Percentiles rank a stretch among this genome's conserved stretches.
phyloP scores from a whole-genome alignment of 2,888 invertebrate species.

The Phalera bucephala region DNA sequence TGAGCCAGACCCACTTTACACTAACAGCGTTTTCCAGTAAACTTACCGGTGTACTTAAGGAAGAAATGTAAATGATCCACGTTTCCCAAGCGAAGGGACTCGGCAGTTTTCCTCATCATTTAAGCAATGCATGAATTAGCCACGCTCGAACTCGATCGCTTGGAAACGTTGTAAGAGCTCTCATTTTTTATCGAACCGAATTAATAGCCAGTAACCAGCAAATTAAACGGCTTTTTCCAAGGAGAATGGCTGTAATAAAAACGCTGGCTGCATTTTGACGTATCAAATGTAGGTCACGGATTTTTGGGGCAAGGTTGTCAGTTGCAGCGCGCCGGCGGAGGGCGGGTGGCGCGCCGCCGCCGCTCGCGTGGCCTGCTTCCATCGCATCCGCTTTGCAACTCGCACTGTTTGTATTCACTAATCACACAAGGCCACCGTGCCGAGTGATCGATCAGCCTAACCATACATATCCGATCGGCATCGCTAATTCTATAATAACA shows the following conservation, averaged over 20 bases:
- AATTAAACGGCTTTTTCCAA: slow-evolving; percentile 42
- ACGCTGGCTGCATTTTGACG: slow-evolving; percentile 70
- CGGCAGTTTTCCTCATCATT: slow-evolving; percentile 20
- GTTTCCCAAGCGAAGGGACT: slow-evolving; percentile 6
- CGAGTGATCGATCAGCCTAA: slow-evolving; percentile 66
- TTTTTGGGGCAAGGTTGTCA: slow-evolving; percentile 77
- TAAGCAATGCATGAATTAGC: slow-evolving; percentile 16
- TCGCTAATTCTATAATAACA: slow-evolving; percentile 42
- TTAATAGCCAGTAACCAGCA: slow-evolving; percentile 21
- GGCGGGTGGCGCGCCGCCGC: slow-evolving; percentile 28
- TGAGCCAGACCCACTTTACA: slow-evolving; percentile 47
- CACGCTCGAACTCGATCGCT: slow-evolving; percentile 11
- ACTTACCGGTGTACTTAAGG: slow-evolving; percentile 1
- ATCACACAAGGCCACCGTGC: slow-evolving; percentile 71
- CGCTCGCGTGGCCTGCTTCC: slow-evolving; percentile 59
- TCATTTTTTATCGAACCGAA: slow-evolving; percentile 20
- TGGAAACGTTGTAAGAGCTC: slow-evolving; percentile 14
- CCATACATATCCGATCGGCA: slow-evolving; percentile 62
- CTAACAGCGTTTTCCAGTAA: slow-evolving; percentile 16
- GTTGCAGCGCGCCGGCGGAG: slow-evolving; percentile 43
- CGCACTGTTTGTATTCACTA: slow-evolving; percentile 59
- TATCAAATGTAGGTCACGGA: slow-evolving; percentile 75
- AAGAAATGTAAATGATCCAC: slow-evolving; percentile 19
- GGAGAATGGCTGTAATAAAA: slow-evolving; percentile 57
- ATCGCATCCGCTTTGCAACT: slow-evolving; percentile 71